Base-by-base conservation (phyloP, 2,888 invertebrate genomes). In the Caenorhabditis sp. region DNA sequence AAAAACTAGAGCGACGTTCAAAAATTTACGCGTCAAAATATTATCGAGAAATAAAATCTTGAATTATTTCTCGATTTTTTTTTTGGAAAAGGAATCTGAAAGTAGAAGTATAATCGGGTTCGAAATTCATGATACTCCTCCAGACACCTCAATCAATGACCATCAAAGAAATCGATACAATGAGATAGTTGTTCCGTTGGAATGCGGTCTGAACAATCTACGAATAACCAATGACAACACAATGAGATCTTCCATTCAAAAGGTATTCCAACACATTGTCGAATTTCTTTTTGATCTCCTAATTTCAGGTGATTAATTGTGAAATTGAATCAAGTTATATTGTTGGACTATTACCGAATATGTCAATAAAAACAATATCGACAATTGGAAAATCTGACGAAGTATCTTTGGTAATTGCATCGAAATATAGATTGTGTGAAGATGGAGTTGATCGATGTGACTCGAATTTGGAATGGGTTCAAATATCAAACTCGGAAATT, bases 241-340 rank as follows among this genome's bases (percentile, higher is more conserved):
- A 0, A 53, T 26, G 53, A 21, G 24, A 19, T 43, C 53, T n/a
- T 58, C 43, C 21, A 5, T 53, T 17, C 61, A 67, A 58, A n/a
- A 55, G 37, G 66, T 71, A 43, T 23, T n/a, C 1, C 10, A 31
- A 31, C 17, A 37, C 6, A 53, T 8, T 14, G 2, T 36, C n/a
- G 12, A 26, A 55, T 14, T 12, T 31, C n/a, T 31, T 31, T 10
- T 10, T 31, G 31, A 4, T 31, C 31, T 31, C 4, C 14, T 37
- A 19, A 23, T 50, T 51, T 27, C 26, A 71, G 71, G 66, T 71
- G 17, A 62, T 66, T 19, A 67, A 68, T 36, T 72, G 72, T 54
- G 37, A 53, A 26, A 24, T 61, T 58, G 19, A 43, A 0, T 58
- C 63, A 12, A 23, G 19, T 6, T 8, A 62, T 12, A 21, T 72